A percentile compares a stretch with the other conserved stretches of the same genome.
These are phyloP conservation scores for Proteles cristata DNA, from an alignment of 2,113 vertebrate species.

Conservation along the genomic window DNA sequence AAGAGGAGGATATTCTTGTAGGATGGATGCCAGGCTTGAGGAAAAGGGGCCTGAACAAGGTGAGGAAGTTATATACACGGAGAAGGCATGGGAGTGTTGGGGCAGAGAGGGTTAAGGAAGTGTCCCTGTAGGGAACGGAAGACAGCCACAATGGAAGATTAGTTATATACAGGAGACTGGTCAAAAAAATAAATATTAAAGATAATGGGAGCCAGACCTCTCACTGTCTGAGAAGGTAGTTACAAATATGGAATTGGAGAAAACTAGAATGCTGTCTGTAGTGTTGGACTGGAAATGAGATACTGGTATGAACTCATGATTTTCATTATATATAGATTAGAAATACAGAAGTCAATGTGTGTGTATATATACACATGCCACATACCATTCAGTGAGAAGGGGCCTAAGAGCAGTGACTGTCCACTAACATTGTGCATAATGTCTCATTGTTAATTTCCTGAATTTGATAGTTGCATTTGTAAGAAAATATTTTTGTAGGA, in stretches of 20 bases:
- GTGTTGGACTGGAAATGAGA: slow-evolving; percentile 30
- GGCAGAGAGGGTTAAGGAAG: background rate
- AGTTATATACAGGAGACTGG: background rate
- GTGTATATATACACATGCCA: background rate
- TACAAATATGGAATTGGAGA: background rate
- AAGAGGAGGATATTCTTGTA: background rate
- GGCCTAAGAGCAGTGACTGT: background rate
- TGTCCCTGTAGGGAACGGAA: background rate
- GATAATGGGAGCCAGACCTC: background rate
- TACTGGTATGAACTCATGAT: background rate
- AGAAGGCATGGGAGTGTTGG: background rate
- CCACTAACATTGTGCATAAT: background rate
- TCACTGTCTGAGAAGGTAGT: background rate
- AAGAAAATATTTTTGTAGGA: slow-evolving; percentile 15
- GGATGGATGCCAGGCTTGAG: background rate
- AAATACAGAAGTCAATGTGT: background rate
- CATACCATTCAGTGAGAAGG: background rate
- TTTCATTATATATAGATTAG: background rate
- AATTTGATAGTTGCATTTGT: slow-evolving; percentile 6
- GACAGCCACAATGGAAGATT: background rate
- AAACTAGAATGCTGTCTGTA: background rate
- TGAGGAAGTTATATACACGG: background rate
- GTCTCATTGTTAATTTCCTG: background rate
- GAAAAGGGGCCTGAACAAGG: background rate
- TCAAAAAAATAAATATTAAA: background rate